Conservation (phyloP, 2,888 invertebrate species). For the Eudemis profundana region DNA sequence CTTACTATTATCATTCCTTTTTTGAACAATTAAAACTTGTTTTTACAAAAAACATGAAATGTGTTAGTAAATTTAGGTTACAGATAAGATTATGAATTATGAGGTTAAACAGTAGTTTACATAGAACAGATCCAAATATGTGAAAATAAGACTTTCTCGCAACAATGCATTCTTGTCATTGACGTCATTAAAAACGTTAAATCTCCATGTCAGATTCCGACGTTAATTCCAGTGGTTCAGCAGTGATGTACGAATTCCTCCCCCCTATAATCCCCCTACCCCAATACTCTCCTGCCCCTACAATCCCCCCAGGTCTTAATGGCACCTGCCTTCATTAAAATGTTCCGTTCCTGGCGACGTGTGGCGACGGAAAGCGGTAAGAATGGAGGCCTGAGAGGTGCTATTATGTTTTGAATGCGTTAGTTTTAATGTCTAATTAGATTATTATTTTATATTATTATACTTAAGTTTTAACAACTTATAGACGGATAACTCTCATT, state of each 20-base stretch:
- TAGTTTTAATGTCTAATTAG: constrained; percentile 14
- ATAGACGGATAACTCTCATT: too few species aligned
- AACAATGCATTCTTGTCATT: background rate
- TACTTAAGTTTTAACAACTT: too few species aligned
- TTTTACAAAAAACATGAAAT: too few species aligned
- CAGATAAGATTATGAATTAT: too few species aligned
- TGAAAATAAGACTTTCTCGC: too few species aligned
- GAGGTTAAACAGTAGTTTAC: too few species aligned
- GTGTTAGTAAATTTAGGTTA: too few species aligned
- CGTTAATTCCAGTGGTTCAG: constrained; percentile 27
- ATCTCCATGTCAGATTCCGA: constrained; percentile 24
- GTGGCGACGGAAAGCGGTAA: constrained; percentile 24
- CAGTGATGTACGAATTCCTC: constrained; percentile 32
- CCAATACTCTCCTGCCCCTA: background rate
- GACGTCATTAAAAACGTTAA: constrained; percentile 4
- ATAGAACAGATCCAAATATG: too few species aligned
- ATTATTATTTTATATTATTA: too few species aligned
- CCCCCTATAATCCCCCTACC: background rate
- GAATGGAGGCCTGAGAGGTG: constrained; percentile 15
- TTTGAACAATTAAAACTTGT: too few species aligned
- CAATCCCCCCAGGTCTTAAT: constrained; percentile 14
- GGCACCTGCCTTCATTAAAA: constrained; percentile 39
- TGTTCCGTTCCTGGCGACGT: constrained; percentile 28
- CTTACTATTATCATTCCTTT: too few species aligned
- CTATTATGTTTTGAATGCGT: constrained; percentile 2